Evolutionary conservation across 2,113 vertebrate species (phyloP).

Genomic region (Aptenodytes forsteri): DNA sequence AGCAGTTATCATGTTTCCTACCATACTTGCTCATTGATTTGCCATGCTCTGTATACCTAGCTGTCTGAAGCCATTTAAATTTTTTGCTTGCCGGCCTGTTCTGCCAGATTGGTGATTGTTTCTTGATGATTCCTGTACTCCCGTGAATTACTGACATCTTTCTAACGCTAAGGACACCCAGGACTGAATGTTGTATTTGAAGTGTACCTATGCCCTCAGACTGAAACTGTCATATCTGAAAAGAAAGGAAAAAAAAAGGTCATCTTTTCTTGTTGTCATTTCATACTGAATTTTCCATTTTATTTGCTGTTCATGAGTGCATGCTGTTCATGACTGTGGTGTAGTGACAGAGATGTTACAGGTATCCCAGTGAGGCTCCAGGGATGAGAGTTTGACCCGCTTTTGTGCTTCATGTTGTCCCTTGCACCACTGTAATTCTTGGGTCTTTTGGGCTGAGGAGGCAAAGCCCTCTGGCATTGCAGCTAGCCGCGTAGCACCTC

Average conservation of each 20-base stretch:
- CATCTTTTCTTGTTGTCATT: not conserved
- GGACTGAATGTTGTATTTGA: not conserved
- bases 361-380: not conserved
- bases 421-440: not conserved
- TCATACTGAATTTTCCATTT: not conserved
- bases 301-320: not conserved
- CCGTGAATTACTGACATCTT: not conserved
- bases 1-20: not conserved
- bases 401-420: rapidly evolving
- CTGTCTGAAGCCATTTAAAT: not conserved
- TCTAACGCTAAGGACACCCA: not conserved
- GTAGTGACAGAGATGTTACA: not conserved
- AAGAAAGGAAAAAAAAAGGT: not conserved
- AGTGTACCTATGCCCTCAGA: not conserved
- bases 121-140: not conserved
- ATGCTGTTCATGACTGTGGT: not conserved
- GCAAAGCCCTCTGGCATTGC: not conserved
- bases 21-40: not conserved
- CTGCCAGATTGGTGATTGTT: not conserved
- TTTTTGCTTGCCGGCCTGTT: rapidly evolving
- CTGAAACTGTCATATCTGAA: not conserved
- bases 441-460: not conserved
- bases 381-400: not conserved
- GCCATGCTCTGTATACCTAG: not conserved
- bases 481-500: rapidly evolving